Evolutionary conservation across 2,797 vertebrate species (phyloP).

Genomic region (Propithecus perrieri): DNA sequence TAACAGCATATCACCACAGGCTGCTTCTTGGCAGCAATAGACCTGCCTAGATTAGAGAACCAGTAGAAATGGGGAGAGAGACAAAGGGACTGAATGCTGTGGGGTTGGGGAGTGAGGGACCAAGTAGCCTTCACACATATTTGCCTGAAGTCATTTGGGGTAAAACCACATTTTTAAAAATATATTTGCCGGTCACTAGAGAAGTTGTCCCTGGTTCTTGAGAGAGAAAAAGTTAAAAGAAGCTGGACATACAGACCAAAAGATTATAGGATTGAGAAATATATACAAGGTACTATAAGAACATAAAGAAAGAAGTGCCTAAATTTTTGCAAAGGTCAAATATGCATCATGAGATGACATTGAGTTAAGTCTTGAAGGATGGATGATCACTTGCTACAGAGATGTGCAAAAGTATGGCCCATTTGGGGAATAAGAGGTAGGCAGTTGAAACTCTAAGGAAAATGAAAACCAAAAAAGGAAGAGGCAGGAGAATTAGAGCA

Average conservation of each 20-base stretch:
- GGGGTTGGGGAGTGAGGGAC: background rate
- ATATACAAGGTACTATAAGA: background rate
- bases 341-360: background rate
- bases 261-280: background rate
- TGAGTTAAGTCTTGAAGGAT: background rate
- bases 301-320: background rate
- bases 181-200: background rate
- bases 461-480: background rate
- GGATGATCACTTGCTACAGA: background rate
- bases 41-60: background rate
- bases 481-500: background rate
- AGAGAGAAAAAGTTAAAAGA: background rate
- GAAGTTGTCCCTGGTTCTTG: background rate
- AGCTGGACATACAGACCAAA: background rate
- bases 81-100: background rate
- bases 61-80: background rate
- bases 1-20: background rate
- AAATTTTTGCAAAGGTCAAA: background rate
- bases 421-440: background rate
- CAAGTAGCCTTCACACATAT: background rate
- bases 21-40: conserved; percentile 22
- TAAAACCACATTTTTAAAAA: conserved; percentile 10
- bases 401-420: background rate
- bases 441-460: background rate
- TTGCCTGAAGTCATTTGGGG: background rate